Evolutionary conservation across 2,888 invertebrate genomes (phyloP).

Genomic region (Drosophila pseudotakahashii): DNA sequence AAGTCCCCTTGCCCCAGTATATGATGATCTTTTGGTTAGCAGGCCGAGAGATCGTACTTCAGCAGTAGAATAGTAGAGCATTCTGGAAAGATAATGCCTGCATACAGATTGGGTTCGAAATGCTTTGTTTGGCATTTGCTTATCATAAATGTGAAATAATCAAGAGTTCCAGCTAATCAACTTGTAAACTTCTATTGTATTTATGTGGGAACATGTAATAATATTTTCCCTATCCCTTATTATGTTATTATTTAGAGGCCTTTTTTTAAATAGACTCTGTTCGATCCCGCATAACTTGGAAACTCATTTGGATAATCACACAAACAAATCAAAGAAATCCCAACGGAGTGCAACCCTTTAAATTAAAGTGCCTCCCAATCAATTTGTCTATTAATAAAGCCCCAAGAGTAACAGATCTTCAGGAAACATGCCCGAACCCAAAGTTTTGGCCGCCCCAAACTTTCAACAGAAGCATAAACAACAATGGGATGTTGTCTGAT

Average conservation of each 20-base stretch:
- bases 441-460: slow-evolving; percentile 54
- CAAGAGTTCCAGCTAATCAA: slow-evolving; percentile 1
- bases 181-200: slow-evolving; percentile 5
- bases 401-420: slow-evolving; percentile 20
- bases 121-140: slow-evolving; percentile 5
- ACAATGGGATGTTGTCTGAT: slow-evolving; percentile 45
- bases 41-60: slow-evolving; percentile 55
- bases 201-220: slow-evolving; percentile 28
- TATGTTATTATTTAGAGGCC: background rate
- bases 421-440: slow-evolving; percentile 12
- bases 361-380: slow-evolving; percentile 45
- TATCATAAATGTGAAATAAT: slow-evolving; percentile 17
- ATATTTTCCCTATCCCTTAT: slow-evolving; percentile 1
- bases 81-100: slow-evolving; percentile 10
- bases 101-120: slow-evolving; percentile 4
- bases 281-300: slow-evolving; percentile 2
- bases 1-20: slow-evolving; percentile 30
- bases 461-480: slow-evolving; percentile 72
- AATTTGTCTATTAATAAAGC: slow-evolving; percentile 66
- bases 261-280: background rate
- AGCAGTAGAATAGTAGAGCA: slow-evolving; percentile 21
- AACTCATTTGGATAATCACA: slow-evolving; percentile 18
- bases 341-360: slow-evolving; percentile 33
- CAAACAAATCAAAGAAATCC: slow-evolving; percentile 21
- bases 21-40: slow-evolving; percentile 62